These are phyloP conservation scores for Acrocephalus kingi DNA, from an alignment of 2,113 vertebrate species.

Conservation along the genomic window DNA sequence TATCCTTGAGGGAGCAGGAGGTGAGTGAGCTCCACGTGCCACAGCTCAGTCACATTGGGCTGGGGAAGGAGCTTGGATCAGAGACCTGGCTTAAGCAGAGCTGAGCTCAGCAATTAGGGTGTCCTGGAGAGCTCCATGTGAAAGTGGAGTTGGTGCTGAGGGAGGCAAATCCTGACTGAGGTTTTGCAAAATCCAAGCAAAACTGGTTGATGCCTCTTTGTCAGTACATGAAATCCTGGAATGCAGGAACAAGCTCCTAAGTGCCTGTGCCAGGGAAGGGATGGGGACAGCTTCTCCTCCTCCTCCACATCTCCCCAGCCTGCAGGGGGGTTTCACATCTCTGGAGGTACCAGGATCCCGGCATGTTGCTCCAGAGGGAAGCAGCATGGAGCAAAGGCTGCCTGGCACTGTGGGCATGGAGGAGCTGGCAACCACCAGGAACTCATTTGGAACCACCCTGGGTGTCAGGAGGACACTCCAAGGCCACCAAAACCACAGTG, in stretches of 20 bases:
- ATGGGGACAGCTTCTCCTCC: neutral
- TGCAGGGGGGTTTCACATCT: neutral
- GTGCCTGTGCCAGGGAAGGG: neutral
- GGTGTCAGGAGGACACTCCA: neutral
- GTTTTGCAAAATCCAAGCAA: neutral
- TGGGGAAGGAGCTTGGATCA: neutral
- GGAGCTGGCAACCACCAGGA: neutral
- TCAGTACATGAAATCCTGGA: neutral
- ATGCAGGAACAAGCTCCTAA: rapidly evolving
- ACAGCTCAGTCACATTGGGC: rapidly evolving
- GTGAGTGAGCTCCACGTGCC: neutral
- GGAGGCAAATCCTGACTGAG: neutral
- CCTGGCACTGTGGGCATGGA: rapidly evolving
- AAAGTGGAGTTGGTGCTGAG: neutral
- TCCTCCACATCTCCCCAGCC: neutral
- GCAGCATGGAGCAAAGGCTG: neutral
- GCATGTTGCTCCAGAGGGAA: rapidly evolving
- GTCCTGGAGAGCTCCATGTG: neutral
- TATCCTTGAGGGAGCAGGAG: neutral
- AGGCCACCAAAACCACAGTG: neutral
- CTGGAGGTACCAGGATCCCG: rapidly evolving
- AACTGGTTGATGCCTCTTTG: neutral
- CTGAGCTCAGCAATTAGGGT: neutral
- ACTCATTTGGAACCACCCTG: neutral
- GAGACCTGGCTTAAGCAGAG: neutral